Percentiles rank a stretch among this genome's conserved stretches.
Evolutionary conservation across 2,888 invertebrate species (phyloP).

Genomic region (Drosophila melanocephala): DNA sequence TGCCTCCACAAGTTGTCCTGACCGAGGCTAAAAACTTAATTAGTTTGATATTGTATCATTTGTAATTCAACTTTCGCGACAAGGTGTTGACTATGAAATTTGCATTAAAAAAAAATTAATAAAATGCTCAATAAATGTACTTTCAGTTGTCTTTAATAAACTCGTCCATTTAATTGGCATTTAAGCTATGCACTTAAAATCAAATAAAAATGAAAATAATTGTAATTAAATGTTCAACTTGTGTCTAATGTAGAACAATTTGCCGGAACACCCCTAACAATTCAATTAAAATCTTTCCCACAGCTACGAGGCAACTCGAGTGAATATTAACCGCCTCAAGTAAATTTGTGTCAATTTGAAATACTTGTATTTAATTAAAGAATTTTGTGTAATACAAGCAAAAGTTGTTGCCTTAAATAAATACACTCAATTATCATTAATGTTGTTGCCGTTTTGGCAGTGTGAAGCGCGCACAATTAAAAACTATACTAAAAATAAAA

Average conservation of each 20-base stretch:
- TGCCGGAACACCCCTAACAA: conserved; percentile 19
- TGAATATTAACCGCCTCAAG: conserved; percentile 8
- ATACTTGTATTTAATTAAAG: conserved; percentile 57
- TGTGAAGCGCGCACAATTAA: conserved; percentile 49
- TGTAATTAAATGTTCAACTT: conserved; percentile 20
- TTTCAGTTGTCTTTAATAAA: not conserved
- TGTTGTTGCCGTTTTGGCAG: conserved; percentile 14
- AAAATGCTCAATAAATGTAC: conserved; percentile 1
- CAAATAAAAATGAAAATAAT: conserved; percentile 8
- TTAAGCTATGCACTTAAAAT: not conserved
- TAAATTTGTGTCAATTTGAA: conserved; percentile 45
- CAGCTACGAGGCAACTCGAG: conserved; percentile 4
- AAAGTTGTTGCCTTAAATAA: conserved; percentile 23
- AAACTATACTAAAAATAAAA: conserved; percentile 23
- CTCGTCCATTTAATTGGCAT: not conserved
- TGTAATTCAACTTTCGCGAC: not conserved
- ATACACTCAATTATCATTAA: conserved; percentile 52
- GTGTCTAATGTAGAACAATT: conserved; percentile 24
- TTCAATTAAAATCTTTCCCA: conserved; percentile 10
- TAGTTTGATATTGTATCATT: not conserved
- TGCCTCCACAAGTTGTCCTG: not conserved
- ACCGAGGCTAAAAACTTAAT: not conserved
- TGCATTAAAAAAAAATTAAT: not conserved
- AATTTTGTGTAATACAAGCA: conserved; percentile 31
- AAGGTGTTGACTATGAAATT: not conserved